Percentiles rank a stretch among this genome's conserved stretches.
Evolutionary conservation across 2,888 invertebrate species (phyloP).

Genomic region (Papilio elwesi): DNA sequence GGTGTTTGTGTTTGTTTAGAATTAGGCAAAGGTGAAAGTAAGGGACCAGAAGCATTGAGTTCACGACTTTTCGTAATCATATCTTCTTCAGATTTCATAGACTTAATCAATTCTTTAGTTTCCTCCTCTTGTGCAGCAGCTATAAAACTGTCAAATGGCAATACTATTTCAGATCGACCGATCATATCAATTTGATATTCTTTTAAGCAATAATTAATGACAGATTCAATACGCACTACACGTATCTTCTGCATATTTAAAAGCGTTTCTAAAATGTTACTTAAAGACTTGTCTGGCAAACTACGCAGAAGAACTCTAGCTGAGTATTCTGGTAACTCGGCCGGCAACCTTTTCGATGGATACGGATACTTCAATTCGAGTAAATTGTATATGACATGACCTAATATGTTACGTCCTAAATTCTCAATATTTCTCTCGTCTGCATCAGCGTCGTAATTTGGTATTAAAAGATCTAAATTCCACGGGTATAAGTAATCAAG

Average conservation of each 20-base stretch:
- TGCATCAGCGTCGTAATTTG: slow-evolving; percentile 69
- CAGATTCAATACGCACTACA: slow-evolving; percentile 75
- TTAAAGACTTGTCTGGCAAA: slow-evolving; percentile 69
- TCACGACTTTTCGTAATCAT: slow-evolving; percentile 59
- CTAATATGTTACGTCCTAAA: slow-evolving; percentile 74
- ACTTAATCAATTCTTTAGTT: slow-evolving; percentile 66
- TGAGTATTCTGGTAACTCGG: slow-evolving; percentile 67
- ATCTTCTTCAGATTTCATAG: slow-evolving; percentile 69
- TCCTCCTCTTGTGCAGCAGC: slow-evolving; percentile 59
- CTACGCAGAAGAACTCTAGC: slow-evolving; percentile 73
- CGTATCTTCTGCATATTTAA: slow-evolving; percentile 69
- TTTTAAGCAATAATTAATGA: slow-evolving; percentile 84
- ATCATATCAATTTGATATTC: slow-evolving; percentile 81
- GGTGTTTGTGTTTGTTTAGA: slow-evolving; percentile 86
- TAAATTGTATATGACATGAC: slow-evolving; percentile 81
- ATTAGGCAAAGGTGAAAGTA: slow-evolving; percentile 63
- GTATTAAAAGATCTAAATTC: slow-evolving; percentile 74
- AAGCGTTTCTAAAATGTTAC: slow-evolving; percentile 70
- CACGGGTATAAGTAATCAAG: slow-evolving; percentile 81
- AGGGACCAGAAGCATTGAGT: slow-evolving; percentile 48
- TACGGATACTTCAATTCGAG: slow-evolving; percentile 78
- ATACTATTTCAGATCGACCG: slow-evolving; percentile 77
- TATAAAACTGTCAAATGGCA: slow-evolving; percentile 69
- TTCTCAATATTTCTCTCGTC: slow-evolving; percentile 75
- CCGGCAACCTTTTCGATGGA: slow-evolving; percentile 62